Base-by-base conservation (phyloP, 2,113 vertebrate genomes). In the Camelus dromedarius region DNA sequence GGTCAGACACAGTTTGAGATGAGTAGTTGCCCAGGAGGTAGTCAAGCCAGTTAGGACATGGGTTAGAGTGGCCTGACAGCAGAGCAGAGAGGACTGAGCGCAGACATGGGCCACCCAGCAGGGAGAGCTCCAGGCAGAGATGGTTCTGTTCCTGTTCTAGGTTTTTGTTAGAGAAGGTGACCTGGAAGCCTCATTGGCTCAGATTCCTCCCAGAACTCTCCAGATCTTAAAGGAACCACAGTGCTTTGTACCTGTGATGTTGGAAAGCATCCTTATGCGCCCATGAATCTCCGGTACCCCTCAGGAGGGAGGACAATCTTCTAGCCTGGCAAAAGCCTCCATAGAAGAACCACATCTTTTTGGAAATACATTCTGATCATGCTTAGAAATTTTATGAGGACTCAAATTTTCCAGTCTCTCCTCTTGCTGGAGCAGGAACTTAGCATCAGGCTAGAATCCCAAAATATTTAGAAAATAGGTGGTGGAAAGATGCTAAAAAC, bases 391-490 rank as follows among this genome's bases (percentile, higher is more conserved):
- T 60, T 16, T 16, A 50, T 38, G 13, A 83, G 58, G 38, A 82
- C 16, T 79, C 62, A 80, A 20, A 20, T 32, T 62, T 91, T 91
- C 80, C 18, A 70, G 20, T 10, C 5, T 70, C 19, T 62, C 35
- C 6, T 90, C 30, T 64, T 69, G 32, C 60, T 80, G 48, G 75
- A 30, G 10, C 42, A 84, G 70, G 28, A 90, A 81, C 8, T 89
- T 82, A 50, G 32, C 54, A 73, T 91, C 35, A 58, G 50, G 54
- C 56, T 94, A 66, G 14, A 93, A 80, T 35, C 18, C 28, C 38
- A n/a, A 83, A 48, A 66, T 4, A 92, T 64, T 81, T 67, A 88
- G 56, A 86, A 93, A 96, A 81, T 12, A 67, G 10, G 13, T 82
- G 6, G n/a, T 89, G 28, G 52, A 77, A 64, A 13, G 10, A 22